These are phyloP conservation scores for Drosophila pruinosa DNA, from an alignment of 1,140 invertebrate genomes.

Conservation along the genomic window DNA sequence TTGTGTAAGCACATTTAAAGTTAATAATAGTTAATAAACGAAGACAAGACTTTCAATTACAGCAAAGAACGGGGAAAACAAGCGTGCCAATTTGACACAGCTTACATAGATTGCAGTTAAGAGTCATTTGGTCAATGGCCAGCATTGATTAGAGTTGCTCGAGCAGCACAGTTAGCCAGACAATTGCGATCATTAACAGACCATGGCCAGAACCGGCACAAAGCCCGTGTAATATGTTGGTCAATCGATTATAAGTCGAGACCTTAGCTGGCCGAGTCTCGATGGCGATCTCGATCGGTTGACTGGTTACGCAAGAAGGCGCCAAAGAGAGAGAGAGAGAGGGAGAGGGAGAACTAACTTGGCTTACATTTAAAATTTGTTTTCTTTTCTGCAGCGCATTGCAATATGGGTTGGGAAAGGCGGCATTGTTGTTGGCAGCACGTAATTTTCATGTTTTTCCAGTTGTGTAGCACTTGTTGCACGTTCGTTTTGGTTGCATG, in stretches of 20 bases:
- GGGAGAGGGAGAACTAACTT: background rate
- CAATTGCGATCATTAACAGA: constrained; percentile 19
- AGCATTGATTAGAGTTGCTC: background rate
- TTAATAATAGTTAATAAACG: constrained; percentile 1
- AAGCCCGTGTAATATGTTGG: background rate
- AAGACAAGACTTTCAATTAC: constrained; percentile 16
- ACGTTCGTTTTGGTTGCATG: constrained; percentile 30
- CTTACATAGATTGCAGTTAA: background rate
- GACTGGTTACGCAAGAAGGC: constrained; percentile 27
- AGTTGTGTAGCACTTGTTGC: constrained; percentile 33
- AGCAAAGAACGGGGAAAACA: constrained; percentile 9
- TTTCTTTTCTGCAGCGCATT: constrained; percentile 3
- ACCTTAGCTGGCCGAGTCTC: background rate
- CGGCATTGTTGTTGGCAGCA: background rate
- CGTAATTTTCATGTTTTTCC: constrained; percentile 42
- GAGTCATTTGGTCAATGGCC: background rate
- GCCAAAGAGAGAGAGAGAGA: background rate
- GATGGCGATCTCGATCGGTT: no score
- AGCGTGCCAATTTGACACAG: background rate
- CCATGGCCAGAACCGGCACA: constrained; percentile 4
- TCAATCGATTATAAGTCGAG: background rate
- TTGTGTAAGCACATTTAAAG: background rate
- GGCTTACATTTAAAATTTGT: constrained; percentile 22
- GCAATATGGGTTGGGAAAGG: constrained; percentile 36
- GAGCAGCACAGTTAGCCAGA: constrained; percentile 19